These are phyloP conservation scores for Caretta caretta DNA, from an alignment of 2,113 vertebrate genomes.

Conservation along the genomic window DNA sequence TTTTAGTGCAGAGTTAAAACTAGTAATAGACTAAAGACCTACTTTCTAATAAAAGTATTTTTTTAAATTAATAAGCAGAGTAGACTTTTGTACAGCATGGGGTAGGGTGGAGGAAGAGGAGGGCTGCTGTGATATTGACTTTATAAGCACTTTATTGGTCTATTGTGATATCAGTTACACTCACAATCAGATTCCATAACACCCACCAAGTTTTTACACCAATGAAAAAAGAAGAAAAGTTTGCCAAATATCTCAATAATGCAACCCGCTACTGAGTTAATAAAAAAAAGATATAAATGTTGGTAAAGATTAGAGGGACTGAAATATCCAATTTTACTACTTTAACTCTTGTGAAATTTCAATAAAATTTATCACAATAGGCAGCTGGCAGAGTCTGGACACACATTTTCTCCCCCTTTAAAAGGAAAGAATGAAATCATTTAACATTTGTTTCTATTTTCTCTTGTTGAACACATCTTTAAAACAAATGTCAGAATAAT, in stretches of 20 bases:
- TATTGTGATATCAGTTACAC: neutral
- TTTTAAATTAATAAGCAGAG: neutral
- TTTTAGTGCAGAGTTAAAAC: neutral
- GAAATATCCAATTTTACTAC: neutral
- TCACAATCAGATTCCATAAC: neutral
- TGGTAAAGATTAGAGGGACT: neutral
- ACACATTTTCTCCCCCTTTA: neutral
- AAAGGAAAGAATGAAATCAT: neutral
- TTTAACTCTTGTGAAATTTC: conserved; percentile 17
- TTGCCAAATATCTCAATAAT: neutral
- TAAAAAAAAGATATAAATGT: conserved; percentile 1
- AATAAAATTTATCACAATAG: neutral
- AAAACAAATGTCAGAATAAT: neutral
- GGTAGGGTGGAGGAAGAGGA: neutral
- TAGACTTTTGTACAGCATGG: neutral
- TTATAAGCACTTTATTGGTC: neutral
- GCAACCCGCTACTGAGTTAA: neutral
- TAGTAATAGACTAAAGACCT: neutral
- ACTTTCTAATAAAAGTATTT: neutral
- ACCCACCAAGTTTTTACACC: neutral
- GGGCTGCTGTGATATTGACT: neutral
- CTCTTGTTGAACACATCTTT: neutral
- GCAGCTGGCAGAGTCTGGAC: neutral
- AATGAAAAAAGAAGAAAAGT: neutral
- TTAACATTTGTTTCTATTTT: conserved; percentile 28